A percentile compares a stretch with the other conserved stretches of the same genome.
Conservation (phyloP, 2,797 vertebrate genomes). For the Pseudomugil tenellus region DNA sequence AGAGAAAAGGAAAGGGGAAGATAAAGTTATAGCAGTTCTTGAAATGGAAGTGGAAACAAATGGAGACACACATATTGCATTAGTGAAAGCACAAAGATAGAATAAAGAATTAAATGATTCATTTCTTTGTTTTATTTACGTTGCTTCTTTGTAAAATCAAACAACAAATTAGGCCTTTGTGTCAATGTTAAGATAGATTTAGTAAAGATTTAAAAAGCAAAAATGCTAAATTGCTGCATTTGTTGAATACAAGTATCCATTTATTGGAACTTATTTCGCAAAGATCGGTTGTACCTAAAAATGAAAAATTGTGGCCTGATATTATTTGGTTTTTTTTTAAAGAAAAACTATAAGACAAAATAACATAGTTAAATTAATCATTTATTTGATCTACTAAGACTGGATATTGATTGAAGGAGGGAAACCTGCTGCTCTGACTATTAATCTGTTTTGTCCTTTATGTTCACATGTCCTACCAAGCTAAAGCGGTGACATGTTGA, state of each 20-base stretch:
- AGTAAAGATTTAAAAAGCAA: not conserved
- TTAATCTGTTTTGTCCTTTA: too few species aligned
- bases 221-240: not conserved
- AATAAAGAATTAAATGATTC: too few species aligned
- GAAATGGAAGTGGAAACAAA: too few species aligned
- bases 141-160: not conserved
- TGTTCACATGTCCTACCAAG: not conserved
- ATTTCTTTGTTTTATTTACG: too few species aligned
- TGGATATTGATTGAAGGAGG: not conserved
- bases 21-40: not conserved
- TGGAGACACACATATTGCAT: too few species aligned
- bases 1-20: not conserved
- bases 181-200: not conserved
- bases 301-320: not conserved
- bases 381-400: not conserved
- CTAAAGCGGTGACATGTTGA: not conserved
- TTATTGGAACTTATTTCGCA: not conserved
- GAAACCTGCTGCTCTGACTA: not conserved
- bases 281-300: not conserved
- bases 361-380: not conserved
- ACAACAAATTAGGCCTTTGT: not conserved
- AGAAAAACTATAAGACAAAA: not conserved
- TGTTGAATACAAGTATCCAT: not conserved
- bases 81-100: too few species aligned
- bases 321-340: not conserved